Conservation (phyloP, 1,140 invertebrate species). For the Antheraea mylitta region DNA sequence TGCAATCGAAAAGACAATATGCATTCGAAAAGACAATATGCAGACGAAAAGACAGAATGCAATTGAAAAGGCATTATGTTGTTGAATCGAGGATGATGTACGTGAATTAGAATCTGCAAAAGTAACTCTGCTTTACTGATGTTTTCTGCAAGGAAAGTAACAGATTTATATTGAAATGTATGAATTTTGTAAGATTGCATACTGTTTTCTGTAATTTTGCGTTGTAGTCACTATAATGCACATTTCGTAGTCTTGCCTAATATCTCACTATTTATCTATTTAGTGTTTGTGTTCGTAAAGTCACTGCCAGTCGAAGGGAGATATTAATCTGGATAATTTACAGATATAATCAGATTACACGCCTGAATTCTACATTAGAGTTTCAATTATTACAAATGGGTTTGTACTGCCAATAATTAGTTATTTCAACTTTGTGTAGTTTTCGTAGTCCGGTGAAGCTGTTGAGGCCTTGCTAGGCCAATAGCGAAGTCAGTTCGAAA, state of each 20-base stretch:
- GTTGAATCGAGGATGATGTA: neutral
- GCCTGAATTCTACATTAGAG: too few species aligned
- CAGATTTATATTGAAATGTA: neutral
- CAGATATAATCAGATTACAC: neutral
- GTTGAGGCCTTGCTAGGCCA: too few species aligned
- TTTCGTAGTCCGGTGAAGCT: too few species aligned
- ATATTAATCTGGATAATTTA: neutral
- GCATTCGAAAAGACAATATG: neutral
- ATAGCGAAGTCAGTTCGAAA: too few species aligned
- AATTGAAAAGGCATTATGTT: neutral
- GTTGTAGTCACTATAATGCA: slow-evolving; percentile 6
- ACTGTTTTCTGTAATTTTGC: neutral
- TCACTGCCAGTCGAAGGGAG: slow-evolving; percentile 15
- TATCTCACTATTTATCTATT: slow-evolving; percentile 24
- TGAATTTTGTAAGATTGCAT: neutral
- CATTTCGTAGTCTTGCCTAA: slow-evolving; percentile 33
- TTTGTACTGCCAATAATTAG: too few species aligned
- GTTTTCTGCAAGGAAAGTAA: too few species aligned
- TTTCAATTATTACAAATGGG: too few species aligned
- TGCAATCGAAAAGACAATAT: neutral
- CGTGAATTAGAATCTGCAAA: neutral
- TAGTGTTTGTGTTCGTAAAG: slow-evolving; percentile 25
- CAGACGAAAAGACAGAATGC: neutral
- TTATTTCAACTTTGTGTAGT: too few species aligned
- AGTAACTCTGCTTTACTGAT: too few species aligned